Evolutionary conservation across 2,888 invertebrate genomes (phyloP), one percentile per base, ranked within the genome.

Genomic region (Antheraea assamensis): DNA sequence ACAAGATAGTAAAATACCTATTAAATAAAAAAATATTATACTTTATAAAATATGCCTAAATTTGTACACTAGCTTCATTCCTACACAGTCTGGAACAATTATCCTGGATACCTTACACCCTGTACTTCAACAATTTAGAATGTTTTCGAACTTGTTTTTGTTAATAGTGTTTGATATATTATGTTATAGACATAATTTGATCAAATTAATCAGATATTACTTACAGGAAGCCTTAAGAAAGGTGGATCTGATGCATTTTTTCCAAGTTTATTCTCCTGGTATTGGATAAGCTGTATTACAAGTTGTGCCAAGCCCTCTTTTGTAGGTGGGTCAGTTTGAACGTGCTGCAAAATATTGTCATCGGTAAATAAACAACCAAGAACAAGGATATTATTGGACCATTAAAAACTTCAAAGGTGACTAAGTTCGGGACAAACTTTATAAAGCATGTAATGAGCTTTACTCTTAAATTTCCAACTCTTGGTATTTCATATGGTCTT

Each of bases 211-310:
- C 79, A 58, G 10, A 24, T n/a, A 24, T 24, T 24, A 95, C 96
- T 94, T 95, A 98, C 98, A 85, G 98, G 98, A 92, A 98, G 96
- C 91, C 98, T 96, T 76, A 98, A 96, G 89, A 98, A 97, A 80
- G 97, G 97, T 79, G 99, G 98, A 88, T 99, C 99, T 72, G 96
- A 96, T 72, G 98, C 97, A 96, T 98, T 98, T 94, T 99, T 98
- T 2, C 99, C 99, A 85, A 99, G 96, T 90, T 98, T 98, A 80
- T 98, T 98, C 89, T 99, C 99, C 94, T 99, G 99, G 91, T 99
- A 99, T 92, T 99, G 99, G 78, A 99, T 96, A 80, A 99, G 96
- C 88, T 99, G 98, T 76, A 98, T 95, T 5, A 98, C 96, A 73
- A 99, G 95, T 81, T 97, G 96, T 0, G 98, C 96, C 84, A 99